Base-by-base conservation (phyloP, 2,888 invertebrate species). In the Opisthograptis luteolata region DNA sequence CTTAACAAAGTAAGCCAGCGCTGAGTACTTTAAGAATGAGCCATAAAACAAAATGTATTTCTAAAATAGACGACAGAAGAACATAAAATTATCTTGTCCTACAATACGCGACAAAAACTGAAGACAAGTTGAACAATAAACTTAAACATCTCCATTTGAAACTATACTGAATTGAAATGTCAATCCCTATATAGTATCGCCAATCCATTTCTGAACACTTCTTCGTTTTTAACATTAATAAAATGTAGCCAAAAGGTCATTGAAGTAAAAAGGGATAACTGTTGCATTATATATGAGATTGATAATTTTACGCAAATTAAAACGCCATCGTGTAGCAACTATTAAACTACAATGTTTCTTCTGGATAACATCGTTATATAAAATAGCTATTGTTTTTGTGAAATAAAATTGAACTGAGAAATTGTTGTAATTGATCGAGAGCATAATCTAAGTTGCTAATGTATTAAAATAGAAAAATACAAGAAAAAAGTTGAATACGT, bases 281-380 rank as follows among this genome's bases (percentile, higher is more conserved):
- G 17, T 6, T 48, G 42, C 36, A 48, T 48, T 48, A 48, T 48
- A 35, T 37, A 49, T 39, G 6, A 42, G 34, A 45, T 49, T 39
- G 9, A 22, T 46, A 34, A 32, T 36, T 37, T 36, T 34, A 40
- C 12, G 40, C 30, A 39, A 52, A 37, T 41, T 17, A 32, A 35
- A 42, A 36, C 45, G 27, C 14, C 31, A 22, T 28, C 3, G 5
- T 17, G 17, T 17, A 17, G 17, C 5, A 17, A 2, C 3, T 2
- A 17, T 17, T 5, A 17, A 17, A 17, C 17, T 17, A 3, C 2
- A 17, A 17, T 17, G 17, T 5, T n/a, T n/a, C n/a, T n/a, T n/a
- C 22, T 5, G n/a, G 15, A 17, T 9, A 17, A 37, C 37, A 37
- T 37, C 25, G 25, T 37, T 25, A 25, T 25, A 20, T 12, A 7